Evolutionary conservation across 2,888 invertebrate species (phyloP), one percentile per base, ranked within the genome.

Genomic region (Sicus ferrugineus): DNA sequence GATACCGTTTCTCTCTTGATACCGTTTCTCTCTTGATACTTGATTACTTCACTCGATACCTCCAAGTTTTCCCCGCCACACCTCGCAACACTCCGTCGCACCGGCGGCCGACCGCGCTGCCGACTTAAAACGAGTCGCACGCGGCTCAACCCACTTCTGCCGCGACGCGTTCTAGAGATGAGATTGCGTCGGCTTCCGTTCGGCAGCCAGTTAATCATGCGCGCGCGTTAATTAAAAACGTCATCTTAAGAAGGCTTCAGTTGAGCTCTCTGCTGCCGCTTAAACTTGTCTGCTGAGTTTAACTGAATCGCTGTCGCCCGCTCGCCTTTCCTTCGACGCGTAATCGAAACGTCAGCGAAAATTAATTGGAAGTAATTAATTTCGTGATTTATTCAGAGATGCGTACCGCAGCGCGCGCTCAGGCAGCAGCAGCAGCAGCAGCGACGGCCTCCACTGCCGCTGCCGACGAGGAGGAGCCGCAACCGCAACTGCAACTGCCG

Each of bases 391-490:
- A 56, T 23, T 26, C 62, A 50, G 21, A 28, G 38, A 52, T 54
- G 63, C 52, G 56, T 63, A 30, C 48, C 38, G 34, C 34, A 54
- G 46, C 19, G 46, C 46, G n/a, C n/a, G n/a, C n/a, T n/a, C n/a
- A n/a, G n/a, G 46, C 46, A 63, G 48, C 26, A 30, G 46, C 63
- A 38, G 48, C 67, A 46, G 68, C 72, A 73, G 68, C 72, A 73
- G 69, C 73, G 70, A 74, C 46, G 21, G 26, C 70, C 28, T 56
- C 56, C 21, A 46, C 5, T 28, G 56, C 63, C 30, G 63, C 42
- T 31, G 6, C 54, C 21, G 68, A 38, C 28, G 34, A n/a, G 28
- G 14, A 56, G 14, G 16, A 1, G 23, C 28, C n/a, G 48, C 16
- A 42, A 61, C 9, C 30, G 23, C 30, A 34, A 31, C 9, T 38